phyloP scores from a whole-genome alignment of 2,797 vertebrate species.

The Salarias fasciatus region DNA sequence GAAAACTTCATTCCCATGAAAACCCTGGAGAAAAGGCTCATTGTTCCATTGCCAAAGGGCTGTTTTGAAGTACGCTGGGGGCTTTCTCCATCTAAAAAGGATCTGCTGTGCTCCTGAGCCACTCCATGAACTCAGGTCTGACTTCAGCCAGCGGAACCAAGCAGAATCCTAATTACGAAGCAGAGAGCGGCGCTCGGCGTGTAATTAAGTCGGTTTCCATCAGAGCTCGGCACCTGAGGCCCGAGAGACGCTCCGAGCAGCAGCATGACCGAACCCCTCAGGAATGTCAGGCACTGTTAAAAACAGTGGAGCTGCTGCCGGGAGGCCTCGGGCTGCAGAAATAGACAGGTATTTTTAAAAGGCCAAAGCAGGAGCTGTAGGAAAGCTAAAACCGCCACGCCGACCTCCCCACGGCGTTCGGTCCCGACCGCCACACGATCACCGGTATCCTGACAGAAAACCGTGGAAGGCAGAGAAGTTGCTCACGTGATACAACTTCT shows the following conservation, averaged over 20 bases:
- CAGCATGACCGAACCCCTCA: constrained; percentile 53
- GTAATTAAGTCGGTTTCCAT: constrained; percentile 32
- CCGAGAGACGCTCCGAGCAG: constrained; percentile 5
- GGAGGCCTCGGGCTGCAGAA: constrained; percentile 24
- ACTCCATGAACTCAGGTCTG: neutral
- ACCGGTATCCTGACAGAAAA: too few species aligned
- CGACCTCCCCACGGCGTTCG: too few species aligned
- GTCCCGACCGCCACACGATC: too few species aligned
- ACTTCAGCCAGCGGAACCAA: neutral
- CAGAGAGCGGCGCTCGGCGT: neutral
- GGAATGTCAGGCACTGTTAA: constrained; percentile 58
- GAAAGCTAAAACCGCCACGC: neutral
- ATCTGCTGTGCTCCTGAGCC: too few species aligned
- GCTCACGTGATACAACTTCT: too few species aligned
- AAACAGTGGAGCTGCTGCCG: constrained; percentile 30
- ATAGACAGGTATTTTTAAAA: constrained; percentile 59
- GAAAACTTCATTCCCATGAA: too few species aligned
- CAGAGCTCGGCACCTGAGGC: constrained; percentile 39
- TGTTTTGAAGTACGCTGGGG: too few species aligned
- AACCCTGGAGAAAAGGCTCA: too few species aligned
- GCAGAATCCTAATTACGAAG: too few species aligned
- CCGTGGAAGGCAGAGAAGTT: too few species aligned
- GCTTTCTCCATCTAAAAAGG: too few species aligned
- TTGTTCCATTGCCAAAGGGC: too few species aligned
- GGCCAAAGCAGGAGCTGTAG: neutral